These are phyloP conservation scores for Brachyptera putata DNA, from an alignment of 2,888 invertebrate species.

Conservation along the genomic window DNA sequence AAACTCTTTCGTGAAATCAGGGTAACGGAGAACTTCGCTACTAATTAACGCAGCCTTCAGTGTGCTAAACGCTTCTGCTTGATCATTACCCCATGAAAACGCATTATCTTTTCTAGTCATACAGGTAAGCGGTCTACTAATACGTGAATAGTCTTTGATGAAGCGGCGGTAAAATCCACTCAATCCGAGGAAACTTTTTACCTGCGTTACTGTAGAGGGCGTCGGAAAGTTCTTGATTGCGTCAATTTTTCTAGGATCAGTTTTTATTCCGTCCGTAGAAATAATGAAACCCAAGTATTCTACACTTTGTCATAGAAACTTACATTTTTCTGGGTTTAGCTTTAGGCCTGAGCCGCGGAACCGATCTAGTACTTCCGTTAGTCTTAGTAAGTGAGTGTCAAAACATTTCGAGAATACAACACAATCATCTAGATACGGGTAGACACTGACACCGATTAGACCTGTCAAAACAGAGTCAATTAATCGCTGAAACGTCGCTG, in stretches of 20 bases:
- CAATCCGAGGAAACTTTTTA: slow-evolving; percentile 37
- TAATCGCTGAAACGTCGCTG: slow-evolving; percentile 10
- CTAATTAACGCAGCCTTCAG: slow-evolving; percentile 30
- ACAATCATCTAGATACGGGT: neutral
- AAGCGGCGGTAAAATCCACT: slow-evolving; percentile 38
- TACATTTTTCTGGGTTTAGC: slow-evolving; percentile 35
- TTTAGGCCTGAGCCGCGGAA: slow-evolving; percentile 30
- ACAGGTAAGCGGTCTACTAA: slow-evolving; percentile 36
- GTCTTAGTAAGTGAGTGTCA: slow-evolving; percentile 30
- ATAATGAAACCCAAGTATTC: slow-evolving; percentile 37
- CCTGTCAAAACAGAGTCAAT: neutral
- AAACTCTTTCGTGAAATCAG: slow-evolving; percentile 32
- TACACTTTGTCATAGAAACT: slow-evolving; percentile 30
- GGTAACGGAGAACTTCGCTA: slow-evolving; percentile 34
- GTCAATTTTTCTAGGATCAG: slow-evolving; percentile 35
- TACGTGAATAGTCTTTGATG: slow-evolving; percentile 35
- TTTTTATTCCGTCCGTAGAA: slow-evolving; percentile 33
- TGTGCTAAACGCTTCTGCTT: slow-evolving; percentile 30
- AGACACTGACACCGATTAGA: neutral
- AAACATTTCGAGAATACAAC: neutral
- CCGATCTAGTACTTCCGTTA: slow-evolving; percentile 31
- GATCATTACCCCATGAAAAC: slow-evolving; percentile 31
- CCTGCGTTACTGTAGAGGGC: slow-evolving; percentile 30
- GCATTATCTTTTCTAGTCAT: slow-evolving; percentile 34
- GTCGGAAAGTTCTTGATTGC: slow-evolving; percentile 33